phyloP scores from a whole-genome alignment of 2,797 vertebrate species.

The Sebastes taczanowskii region DNA sequence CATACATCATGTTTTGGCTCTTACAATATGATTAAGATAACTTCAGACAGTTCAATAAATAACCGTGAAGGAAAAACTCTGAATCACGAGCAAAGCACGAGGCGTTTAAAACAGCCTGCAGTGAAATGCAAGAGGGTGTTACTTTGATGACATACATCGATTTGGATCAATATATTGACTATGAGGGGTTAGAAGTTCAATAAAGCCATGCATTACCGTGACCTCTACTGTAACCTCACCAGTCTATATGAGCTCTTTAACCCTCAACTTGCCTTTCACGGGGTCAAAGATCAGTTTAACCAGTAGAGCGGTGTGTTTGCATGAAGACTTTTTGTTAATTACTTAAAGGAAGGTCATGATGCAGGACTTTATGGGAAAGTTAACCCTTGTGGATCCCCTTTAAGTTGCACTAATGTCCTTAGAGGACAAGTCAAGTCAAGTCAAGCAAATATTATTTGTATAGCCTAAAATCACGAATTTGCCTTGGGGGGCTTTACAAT shows the following conservation, averaged over 20 bases:
- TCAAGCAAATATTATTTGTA: too few relatives aligned
- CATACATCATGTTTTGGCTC: too few relatives aligned
- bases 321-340: not conserved
- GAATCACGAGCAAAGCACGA: not conserved
- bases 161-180: conserved; percentile 1
- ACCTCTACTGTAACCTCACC: not conserved
- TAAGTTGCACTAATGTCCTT: too few relatives aligned
- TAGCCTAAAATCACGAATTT: too few relatives aligned
- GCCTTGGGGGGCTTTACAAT: too few relatives aligned
- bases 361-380: not conserved
- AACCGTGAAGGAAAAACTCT: not conserved
- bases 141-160: not conserved
- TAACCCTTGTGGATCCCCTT: not conserved
- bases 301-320: too few relatives aligned
- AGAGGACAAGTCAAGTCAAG: too few relatives aligned
- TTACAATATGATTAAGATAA: not conserved
- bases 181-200: not conserved
- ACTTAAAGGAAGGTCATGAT: not conserved
- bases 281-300: not conserved
- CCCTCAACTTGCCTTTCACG: not conserved
- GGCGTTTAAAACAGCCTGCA: not conserved
- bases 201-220: not conserved
- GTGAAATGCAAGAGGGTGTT: not conserved
- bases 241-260: not conserved
- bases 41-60: not conserved